Conservation (phyloP, 1,140 invertebrate species). For the Drosophila jambulina region DNA sequence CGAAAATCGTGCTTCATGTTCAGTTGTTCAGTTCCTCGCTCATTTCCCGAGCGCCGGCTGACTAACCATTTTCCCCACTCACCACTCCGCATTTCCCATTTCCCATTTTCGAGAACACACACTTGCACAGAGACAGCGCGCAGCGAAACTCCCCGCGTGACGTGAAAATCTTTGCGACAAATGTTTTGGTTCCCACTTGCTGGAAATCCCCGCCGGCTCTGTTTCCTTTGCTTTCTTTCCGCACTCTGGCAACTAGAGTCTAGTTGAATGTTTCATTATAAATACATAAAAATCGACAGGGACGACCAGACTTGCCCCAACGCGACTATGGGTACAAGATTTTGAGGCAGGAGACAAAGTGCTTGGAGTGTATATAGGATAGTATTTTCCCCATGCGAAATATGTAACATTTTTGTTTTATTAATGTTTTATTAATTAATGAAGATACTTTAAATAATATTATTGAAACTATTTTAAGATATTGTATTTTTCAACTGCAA, state of each 20-base stretch:
- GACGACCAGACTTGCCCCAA: not conserved
- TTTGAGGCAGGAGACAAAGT: not conserved
- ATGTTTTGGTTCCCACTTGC: slow-evolving; percentile 83
- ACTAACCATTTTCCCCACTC: slow-evolving; percentile 21
- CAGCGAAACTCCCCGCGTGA: slow-evolving; percentile 51
- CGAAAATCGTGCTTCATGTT: slow-evolving; percentile 35
- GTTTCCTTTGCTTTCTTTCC: slow-evolving; percentile 19
- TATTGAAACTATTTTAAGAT: no score
- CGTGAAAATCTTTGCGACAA: slow-evolving; percentile 82
- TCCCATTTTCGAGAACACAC: slow-evolving; percentile 8
- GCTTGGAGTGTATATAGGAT: not conserved
- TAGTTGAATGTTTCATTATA: slow-evolving; percentile 69
- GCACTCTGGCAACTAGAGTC: slow-evolving; percentile 19
- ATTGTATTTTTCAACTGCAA: no score
- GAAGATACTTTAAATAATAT: no score
- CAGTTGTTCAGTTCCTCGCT: slow-evolving; percentile 56
- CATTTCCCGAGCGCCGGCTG: slow-evolving; percentile 45
- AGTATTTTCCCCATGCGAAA: not conserved
- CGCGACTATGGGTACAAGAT: not conserved
- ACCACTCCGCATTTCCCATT: not conserved
- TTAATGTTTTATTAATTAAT: no score
- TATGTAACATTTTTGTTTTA: not conserved
- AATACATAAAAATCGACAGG: slow-evolving; percentile 72
- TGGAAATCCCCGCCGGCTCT: slow-evolving; percentile 61
- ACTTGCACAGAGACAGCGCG: slow-evolving; percentile 8